Conservation (phyloP, 2,888 invertebrate species). For the Acrocera orbiculus region DNA sequence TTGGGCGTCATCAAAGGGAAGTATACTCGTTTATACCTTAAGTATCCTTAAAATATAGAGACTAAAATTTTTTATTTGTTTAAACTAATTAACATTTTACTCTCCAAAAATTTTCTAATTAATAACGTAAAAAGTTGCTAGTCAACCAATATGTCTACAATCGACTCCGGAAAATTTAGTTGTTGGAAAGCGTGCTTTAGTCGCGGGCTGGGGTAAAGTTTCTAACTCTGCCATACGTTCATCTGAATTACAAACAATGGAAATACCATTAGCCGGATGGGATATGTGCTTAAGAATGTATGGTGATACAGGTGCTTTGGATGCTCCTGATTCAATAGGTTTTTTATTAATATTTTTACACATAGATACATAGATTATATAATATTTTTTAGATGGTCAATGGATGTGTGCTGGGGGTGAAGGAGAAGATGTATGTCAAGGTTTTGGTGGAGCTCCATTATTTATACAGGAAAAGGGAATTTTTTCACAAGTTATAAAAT, state of each 20-base stretch:
- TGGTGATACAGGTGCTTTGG: slow-evolving; percentile 43
- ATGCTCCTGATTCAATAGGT: slow-evolving; percentile 30
- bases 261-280: slow-evolving; percentile 46
- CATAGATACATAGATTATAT: too few relatives aligned
- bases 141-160: slow-evolving; percentile 54
- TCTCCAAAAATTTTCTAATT: not conserved
- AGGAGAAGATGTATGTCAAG: slow-evolving; percentile 58
- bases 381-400: slow-evolving; percentile 33
- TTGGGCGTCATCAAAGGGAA: too few relatives aligned
- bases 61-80: not conserved
- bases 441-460: slow-evolving; percentile 62
- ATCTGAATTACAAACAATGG: slow-evolving; percentile 45
- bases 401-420: slow-evolving; percentile 60
- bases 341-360: too few relatives aligned
- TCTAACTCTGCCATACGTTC: slow-evolving; percentile 35
- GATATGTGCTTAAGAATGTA: slow-evolving; percentile 51
- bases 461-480: slow-evolving; percentile 42
- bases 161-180: slow-evolving; percentile 28
- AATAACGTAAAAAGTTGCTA: too few relatives aligned
- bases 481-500: slow-evolving; percentile 45
- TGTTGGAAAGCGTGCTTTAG: slow-evolving; percentile 29
- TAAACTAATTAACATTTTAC: not conserved
- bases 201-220: slow-evolving; percentile 43
- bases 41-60: not conserved
- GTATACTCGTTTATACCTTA: too few relatives aligned